Evolutionary conservation across 1,140 invertebrate genomes (phyloP).

Genomic region (Lycorma delicatula): DNA sequence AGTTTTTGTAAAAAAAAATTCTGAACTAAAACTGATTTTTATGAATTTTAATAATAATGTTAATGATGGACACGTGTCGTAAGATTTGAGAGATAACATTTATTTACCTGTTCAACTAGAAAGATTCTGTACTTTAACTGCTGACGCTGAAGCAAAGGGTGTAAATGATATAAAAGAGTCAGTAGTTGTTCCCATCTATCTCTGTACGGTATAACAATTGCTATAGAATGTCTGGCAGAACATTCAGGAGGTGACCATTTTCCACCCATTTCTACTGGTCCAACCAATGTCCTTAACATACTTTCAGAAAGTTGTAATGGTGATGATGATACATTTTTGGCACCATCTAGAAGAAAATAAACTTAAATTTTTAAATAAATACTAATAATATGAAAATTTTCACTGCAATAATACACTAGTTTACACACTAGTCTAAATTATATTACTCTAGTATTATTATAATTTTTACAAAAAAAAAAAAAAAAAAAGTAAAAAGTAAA

Average conservation of each 20-base stretch:
- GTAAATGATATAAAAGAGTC: slow-evolving; percentile 45
- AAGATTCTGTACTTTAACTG: slow-evolving; percentile 53
- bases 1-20: not conserved
- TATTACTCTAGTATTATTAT: no score
- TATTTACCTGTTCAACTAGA: slow-evolving; percentile 49
- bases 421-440: no score
- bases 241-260: slow-evolving; percentile 44
- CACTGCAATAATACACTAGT: no score
- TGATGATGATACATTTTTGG: slow-evolving; percentile 10
- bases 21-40: not conserved
- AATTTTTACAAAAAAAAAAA: no score
- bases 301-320: not conserved
- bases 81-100: not conserved
- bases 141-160: slow-evolving; percentile 51
- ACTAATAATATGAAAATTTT: no score
- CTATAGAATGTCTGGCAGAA: slow-evolving; percentile 43
- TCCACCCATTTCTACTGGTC: slow-evolving; percentile 36
- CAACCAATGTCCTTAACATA: not conserved
- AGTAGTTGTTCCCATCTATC: slow-evolving; percentile 48
- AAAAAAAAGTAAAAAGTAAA: no score
- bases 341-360: slow-evolving; percentile 15
- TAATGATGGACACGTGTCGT: not conserved
- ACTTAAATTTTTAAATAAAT: no score
- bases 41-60: not conserved
- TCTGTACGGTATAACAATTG: slow-evolving; percentile 52